These are phyloP conservation scores for Copidosoma floridanum DNA, from an alignment of 1,140 invertebrate genomes.

Conservation along the genomic window DNA sequence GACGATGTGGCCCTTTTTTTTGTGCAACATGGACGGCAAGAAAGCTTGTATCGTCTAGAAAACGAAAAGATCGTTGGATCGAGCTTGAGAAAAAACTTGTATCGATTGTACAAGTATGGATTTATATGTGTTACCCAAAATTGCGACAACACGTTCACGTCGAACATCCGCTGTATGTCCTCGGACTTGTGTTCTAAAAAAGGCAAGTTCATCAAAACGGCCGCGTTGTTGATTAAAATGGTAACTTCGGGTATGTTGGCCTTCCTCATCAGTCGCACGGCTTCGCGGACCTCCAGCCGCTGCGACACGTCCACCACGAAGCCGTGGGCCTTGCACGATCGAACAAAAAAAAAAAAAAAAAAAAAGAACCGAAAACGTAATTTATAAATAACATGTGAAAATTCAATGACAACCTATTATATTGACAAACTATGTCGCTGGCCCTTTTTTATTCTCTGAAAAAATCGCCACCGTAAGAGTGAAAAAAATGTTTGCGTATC, in stretches of 20 bases:
- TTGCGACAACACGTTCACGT: slow-evolving; percentile 43
- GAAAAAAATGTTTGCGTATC: too few relatives aligned
- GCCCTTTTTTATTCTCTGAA: too few relatives aligned
- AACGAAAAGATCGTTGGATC: slow-evolving; percentile 5
- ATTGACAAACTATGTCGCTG: too few relatives aligned
- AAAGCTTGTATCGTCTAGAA: slow-evolving; percentile 71
- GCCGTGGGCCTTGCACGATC: slow-evolving; percentile 38
- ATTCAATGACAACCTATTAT: too few relatives aligned
- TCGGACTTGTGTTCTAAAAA: slow-evolving; percentile 35
- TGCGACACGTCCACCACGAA: slow-evolving; percentile 46
- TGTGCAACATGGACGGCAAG: slow-evolving; percentile 86
- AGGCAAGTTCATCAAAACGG: slow-evolving; percentile 33
- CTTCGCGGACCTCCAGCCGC: slow-evolving; percentile 36
- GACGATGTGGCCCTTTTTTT: slow-evolving; percentile 86
- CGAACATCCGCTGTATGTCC: slow-evolving; percentile 37
- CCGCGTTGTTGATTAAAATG: slow-evolving; percentile 49
- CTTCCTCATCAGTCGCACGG: slow-evolving; percentile 41
- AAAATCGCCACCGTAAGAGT: too few relatives aligned
- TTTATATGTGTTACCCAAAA: slow-evolving; percentile 38
- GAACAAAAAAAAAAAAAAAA: too few relatives aligned
- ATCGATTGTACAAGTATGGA: background rate
- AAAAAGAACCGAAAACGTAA: too few relatives aligned
- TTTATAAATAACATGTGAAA: too few relatives aligned
- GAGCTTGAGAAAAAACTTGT: background rate
- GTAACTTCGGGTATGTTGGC: slow-evolving; percentile 40